A percentile compares a stretch with the other conserved stretches of the same genome.
These are phyloP conservation scores for Lagodon rhomboides DNA, from an alignment of 2,797 vertebrate genomes.

Conservation along the genomic window DNA sequence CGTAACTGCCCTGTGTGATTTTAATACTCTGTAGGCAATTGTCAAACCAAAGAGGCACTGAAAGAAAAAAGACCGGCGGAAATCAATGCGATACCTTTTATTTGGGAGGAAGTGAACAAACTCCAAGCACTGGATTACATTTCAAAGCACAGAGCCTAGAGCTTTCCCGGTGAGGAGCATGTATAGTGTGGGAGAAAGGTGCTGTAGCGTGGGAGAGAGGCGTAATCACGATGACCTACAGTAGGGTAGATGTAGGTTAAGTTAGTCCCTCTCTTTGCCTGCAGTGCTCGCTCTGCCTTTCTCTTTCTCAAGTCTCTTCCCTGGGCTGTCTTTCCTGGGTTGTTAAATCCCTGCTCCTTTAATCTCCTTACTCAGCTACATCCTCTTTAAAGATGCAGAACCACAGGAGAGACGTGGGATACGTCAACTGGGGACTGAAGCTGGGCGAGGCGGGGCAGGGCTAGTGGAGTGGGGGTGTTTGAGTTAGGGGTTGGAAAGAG, in stretches of 20 bases:
- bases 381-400: constrained; percentile 91
- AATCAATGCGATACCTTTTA: constrained; percentile 73
- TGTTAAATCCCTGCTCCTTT: constrained; percentile 88
- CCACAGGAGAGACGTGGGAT: constrained; percentile 70
- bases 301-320: constrained; percentile 75
- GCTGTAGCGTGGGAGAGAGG: constrained; percentile 74
- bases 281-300: constrained; percentile 67
- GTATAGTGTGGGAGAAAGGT: constrained; percentile 73
- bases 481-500: constrained; percentile 16
- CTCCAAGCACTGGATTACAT: constrained; percentile 74
- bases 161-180: constrained; percentile 59
- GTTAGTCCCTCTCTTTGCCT: constrained; percentile 68
- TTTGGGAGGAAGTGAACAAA: constrained; percentile 72
- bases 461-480: constrained; percentile 18
- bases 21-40: constrained; percentile 69
- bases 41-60: constrained; percentile 63
- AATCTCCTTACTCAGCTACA: constrained; percentile 89
- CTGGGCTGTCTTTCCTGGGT: constrained; percentile 80
- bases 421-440: constrained; percentile 63
- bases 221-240: constrained; percentile 81
- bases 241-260: constrained; percentile 82
- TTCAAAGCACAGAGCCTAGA: constrained; percentile 73
- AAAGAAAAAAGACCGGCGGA: constrained; percentile 59
- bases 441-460: constrained; percentile 64
- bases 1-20: constrained; percentile 70